Percentiles rank a stretch among this genome's conserved stretches.
These are phyloP conservation scores for Geotrypetes seraphini DNA, from an alignment of 2,797 vertebrate genomes.

Conservation along the genomic window DNA sequence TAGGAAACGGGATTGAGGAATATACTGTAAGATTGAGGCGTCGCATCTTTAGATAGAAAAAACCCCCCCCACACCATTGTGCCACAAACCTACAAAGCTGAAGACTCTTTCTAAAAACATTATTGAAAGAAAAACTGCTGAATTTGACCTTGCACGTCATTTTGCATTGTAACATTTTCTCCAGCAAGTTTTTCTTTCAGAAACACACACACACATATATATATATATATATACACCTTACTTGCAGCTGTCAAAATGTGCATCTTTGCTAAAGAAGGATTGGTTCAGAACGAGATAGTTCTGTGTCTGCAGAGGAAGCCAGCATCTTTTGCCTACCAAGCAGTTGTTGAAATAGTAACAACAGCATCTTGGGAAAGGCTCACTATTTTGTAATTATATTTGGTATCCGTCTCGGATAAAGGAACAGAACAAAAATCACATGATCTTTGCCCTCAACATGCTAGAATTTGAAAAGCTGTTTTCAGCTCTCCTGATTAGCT, in stretches of 20 bases:
- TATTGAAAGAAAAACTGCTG: constrained; percentile 35
- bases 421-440: too few species aligned
- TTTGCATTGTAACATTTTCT: constrained; percentile 9
- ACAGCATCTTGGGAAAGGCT: constrained; percentile 10
- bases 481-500: too few species aligned
- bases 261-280: constrained; percentile 7
- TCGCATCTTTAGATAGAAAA: constrained; percentile 82
- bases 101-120: constrained; percentile 47
- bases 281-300: constrained; percentile 3
- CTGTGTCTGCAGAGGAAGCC: constrained; percentile 9
- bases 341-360: constrained; percentile 16
- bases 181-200: too few species aligned
- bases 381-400: too few species aligned
- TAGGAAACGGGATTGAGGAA: constrained; percentile 49
- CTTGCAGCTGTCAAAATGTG: constrained; percentile 4
- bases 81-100: constrained; percentile 50
- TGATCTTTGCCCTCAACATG: too few species aligned
- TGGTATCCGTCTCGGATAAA: too few species aligned
- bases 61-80: constrained; percentile 63
- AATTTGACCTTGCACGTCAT: constrained; percentile 26
- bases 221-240: constrained; percentile 14
- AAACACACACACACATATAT: too few species aligned
- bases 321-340: constrained; percentile 5
- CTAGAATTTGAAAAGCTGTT: too few species aligned
- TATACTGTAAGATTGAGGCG: constrained; percentile 85